Base-by-base conservation (phyloP, 2,888 invertebrate species). In the Geophilus truncorum region DNA sequence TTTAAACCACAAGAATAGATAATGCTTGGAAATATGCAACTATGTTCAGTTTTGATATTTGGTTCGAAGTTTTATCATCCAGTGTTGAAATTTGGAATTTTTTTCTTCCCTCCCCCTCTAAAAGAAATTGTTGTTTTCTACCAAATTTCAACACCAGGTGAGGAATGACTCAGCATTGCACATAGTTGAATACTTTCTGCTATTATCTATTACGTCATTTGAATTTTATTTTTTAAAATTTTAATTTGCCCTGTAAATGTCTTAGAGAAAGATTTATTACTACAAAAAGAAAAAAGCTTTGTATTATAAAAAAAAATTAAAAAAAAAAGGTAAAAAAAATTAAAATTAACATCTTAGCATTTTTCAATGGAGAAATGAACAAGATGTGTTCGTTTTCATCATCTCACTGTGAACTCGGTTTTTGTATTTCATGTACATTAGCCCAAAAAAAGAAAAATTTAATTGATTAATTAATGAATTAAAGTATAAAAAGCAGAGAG, bases 341-440 rank as follows among this genome's bases (percentile, higher is more conserved):
- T n/a, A n/a, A n/a, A n/a, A n/a, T n/a, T n/a, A n/a, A n/a, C n/a
- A n/a, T n/a, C n/a, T 36, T 78, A 12, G 23, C 34, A 34, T 78
- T 32, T 78, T 78, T 30, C n/a, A 9, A 18, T 15, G 28, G 4
- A 34, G n/a, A 34, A 32, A 78, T 78, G 25, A n/a, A 7, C 9
- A 15, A 15, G 21, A 21, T 9, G 15, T 25, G 32, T 57, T 57
- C 21, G 57, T 62, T 62, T 62, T 62, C 57, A 62, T 62, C 57
- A 62, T 62, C 57, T 62, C 57, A 23, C 57, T 62, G 57, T 62
- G 57, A 62, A 62, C 57, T 62, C 57, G 57, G 57, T 21, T 79
- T 57, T 79, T 32, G 75, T 62, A 32, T 80, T 80, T 25, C 75
- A 18, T 80, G 80, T 80, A 80, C 80, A 80, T 32, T 79, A 79